Percentiles rank a stretch among this genome's conserved stretches.
These are phyloP conservation scores for Cephus pulcher DNA, from an alignment of 2,888 invertebrate genomes.

Conservation along the genomic window DNA sequence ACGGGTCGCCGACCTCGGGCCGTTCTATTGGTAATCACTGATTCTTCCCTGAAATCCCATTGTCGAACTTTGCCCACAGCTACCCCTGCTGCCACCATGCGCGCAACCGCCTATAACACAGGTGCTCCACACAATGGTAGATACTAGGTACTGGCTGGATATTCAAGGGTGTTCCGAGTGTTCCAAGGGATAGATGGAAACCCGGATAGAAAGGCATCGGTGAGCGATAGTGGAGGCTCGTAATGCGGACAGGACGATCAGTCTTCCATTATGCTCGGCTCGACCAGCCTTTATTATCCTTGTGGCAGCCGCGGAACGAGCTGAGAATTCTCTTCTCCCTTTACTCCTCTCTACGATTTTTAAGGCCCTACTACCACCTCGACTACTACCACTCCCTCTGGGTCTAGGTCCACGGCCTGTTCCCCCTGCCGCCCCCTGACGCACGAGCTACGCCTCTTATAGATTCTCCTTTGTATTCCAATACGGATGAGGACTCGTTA, in stretches of 20 bases:
- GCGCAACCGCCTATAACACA: no score
- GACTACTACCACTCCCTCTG: no score
- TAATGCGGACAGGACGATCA: conserved; percentile 37
- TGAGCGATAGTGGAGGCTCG: conserved; percentile 35
- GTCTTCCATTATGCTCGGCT: conserved; percentile 44
- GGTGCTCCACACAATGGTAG: no score
- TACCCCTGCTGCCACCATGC: no score
- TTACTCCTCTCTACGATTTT: background rate
- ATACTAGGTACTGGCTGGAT: background rate
- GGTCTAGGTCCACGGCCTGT: no score
- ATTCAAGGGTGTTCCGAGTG: background rate
- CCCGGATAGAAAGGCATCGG: conserved; percentile 31
- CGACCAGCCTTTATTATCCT: conserved; percentile 36
- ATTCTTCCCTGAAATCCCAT: no score
- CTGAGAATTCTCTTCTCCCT: background rate
- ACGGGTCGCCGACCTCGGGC: no score
- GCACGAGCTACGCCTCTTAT: background rate
- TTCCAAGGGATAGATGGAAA: conserved; percentile 25
- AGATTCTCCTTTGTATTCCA: background rate
- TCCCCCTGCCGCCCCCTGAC: no score
- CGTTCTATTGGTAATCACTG: no score
- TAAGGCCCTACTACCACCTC: no score
- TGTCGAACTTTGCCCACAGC: no score
- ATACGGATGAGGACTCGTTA: conserved; percentile 3
- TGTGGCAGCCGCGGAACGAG: conserved; percentile 22